Evolutionary conservation across 2,797 vertebrate genomes (phyloP).

Genomic region (Urocyon cinereoargenteus): DNA sequence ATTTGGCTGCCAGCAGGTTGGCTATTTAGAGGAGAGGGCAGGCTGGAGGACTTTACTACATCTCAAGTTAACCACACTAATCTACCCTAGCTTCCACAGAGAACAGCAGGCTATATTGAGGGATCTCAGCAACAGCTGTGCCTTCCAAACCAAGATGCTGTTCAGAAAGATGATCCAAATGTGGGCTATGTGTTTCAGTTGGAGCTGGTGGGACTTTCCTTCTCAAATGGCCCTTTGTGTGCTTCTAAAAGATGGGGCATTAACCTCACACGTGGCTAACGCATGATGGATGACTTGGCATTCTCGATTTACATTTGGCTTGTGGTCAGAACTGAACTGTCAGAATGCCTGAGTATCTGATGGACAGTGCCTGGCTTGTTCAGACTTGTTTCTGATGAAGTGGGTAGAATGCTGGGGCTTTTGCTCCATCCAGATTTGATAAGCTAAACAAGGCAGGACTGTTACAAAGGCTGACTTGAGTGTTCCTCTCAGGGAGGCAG

Average conservation of each 20-base stretch:
- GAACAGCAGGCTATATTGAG: conserved; percentile 80
- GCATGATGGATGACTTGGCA: conserved; percentile 70
- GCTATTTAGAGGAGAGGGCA: conserved; percentile 61
- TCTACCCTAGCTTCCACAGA: conserved; percentile 62
- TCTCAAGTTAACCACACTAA: conserved; percentile 60
- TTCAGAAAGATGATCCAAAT: conserved; percentile 85
- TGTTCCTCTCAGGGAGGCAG: not conserved
- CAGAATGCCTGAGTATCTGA: conserved; percentile 12
- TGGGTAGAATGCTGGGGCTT: not conserved
- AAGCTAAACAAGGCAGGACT: not conserved
- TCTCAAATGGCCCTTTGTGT: conserved; percentile 70
- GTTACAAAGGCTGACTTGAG: not conserved
- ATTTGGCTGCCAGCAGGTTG: not conserved
- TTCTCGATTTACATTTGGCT: conserved; percentile 76
- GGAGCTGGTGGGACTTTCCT: conserved; percentile 74
- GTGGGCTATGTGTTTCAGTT: conserved; percentile 68
- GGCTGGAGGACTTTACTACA: conserved; percentile 38
- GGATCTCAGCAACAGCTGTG: conserved; percentile 84
- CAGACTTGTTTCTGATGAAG: conserved; percentile 59
- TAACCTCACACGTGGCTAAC: conserved; percentile 67
- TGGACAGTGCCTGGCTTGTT: conserved; percentile 58
- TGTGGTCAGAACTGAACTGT: conserved; percentile 58
- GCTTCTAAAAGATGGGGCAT: conserved; percentile 74
- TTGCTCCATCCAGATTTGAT: conserved; percentile 32
- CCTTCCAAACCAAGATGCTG: conserved; percentile 83